Percentiles rank a stretch among this genome's conserved stretches.
phyloP scores from a whole-genome alignment of 2,888 invertebrate species.

The Scaptomyza reducta region DNA sequence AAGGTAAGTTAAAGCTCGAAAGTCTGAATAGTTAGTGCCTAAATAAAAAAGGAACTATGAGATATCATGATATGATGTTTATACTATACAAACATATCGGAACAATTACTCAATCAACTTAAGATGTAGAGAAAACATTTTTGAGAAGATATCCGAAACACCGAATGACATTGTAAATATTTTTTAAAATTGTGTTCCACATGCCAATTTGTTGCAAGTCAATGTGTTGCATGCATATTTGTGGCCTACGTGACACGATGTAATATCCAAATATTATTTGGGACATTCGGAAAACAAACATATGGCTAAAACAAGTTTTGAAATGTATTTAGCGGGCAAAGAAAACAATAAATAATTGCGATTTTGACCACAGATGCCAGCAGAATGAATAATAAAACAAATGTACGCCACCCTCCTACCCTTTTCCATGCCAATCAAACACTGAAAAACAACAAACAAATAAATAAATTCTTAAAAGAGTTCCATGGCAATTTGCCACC shows the following conservation, averaged over 20 bases:
- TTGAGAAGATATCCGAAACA: no score
- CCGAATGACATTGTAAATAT: neutral
- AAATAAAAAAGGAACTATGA: no score
- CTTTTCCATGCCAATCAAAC: neutral
- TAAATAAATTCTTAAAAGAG: constrained; percentile 30
- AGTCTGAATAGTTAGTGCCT: no score
- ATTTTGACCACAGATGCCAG: constrained; percentile 40
- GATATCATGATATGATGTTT: neutral
- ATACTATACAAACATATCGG: neutral
- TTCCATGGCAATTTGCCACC: constrained; percentile 39
- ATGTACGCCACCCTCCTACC: no score
- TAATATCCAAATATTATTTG: constrained; percentile 36
- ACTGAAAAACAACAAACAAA: constrained; percentile 20
- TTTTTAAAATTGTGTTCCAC: neutral
- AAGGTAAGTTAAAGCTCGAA: constrained; percentile 2
- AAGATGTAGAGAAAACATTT: no score
- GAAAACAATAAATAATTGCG: constrained; percentile 37
- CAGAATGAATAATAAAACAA: constrained; percentile 9
- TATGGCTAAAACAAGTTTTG: constrained; percentile 14
- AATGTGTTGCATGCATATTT: neutral
- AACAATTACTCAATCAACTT: no score
- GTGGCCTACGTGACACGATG: constrained; percentile 37
- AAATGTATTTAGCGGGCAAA: constrained; percentile 37
- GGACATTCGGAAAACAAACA: constrained; percentile 45
- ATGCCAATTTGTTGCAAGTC: neutral